Evolutionary conservation across 2,888 invertebrate genomes (phyloP).

Genomic region (Thymelicus sylvestris): DNA sequence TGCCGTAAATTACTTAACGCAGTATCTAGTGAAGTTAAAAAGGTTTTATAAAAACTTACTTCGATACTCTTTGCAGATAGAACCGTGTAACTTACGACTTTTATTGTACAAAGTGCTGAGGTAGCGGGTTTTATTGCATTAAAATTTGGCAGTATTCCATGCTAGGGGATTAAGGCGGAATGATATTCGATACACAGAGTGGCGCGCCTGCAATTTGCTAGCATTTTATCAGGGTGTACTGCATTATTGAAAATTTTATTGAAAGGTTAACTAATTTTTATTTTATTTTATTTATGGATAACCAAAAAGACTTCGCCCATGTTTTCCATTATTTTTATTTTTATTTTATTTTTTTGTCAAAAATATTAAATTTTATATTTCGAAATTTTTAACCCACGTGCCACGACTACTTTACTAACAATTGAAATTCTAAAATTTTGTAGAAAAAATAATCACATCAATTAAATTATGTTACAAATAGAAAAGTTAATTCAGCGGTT

Average conservation of each 20-base stretch:
- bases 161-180: background rate
- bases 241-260: no score
- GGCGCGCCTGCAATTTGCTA: background rate
- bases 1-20: conserved; percentile 21
- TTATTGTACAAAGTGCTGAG: conserved; percentile 1
- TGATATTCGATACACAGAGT: background rate
- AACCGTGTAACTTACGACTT: background rate
- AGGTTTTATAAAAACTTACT: conserved; percentile 15
- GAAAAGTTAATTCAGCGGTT: background rate
- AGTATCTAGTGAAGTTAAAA: conserved; percentile 2
- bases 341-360: no score
- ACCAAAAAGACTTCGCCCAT: no score
- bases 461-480: no score
- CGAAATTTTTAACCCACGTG: no score
- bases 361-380: no score
- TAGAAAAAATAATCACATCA: no score
- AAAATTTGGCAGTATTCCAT: conserved; percentile 2
- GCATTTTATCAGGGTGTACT: background rate
- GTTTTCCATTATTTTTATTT: no score
- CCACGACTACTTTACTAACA: no score
- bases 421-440: no score
- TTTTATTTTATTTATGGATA: no score
- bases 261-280: no score
- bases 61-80: conserved; percentile 1
- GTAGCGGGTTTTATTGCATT: background rate